Evolutionary conservation across 2,113 vertebrate species (phyloP).

Genomic region (Copsychus sechellarum): DNA sequence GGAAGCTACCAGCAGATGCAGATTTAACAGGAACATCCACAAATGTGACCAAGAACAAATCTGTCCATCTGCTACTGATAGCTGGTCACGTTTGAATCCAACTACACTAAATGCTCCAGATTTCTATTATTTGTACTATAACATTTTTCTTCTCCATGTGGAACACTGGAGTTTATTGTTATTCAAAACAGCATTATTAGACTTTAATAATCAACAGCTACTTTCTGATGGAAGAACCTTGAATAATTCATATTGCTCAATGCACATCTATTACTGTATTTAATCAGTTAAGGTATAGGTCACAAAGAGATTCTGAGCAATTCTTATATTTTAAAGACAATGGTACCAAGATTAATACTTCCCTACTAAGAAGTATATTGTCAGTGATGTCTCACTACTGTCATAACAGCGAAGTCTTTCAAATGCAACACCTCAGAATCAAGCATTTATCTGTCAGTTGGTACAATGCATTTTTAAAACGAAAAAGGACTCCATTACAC

Average conservation of each 20-base stretch:
- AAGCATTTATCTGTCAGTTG: neutral
- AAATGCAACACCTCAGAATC: neutral
- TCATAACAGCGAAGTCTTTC: neutral
- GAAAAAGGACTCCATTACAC: neutral
- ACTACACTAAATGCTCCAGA: neutral
- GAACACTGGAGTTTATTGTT: neutral
- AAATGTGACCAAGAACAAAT: neutral
- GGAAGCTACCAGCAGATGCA: neutral
- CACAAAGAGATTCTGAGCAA: neutral
- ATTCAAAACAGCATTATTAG: neutral
- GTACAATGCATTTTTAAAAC: neutral
- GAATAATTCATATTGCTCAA: neutral
- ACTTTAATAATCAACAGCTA: neutral
- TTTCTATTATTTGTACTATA: neutral
- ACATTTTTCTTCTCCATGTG: neutral
- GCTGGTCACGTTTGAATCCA: neutral
- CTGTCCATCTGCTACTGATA: neutral
- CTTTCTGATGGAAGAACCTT: neutral
- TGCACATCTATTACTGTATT: neutral
- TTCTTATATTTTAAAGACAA: neutral
- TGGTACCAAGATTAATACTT: neutral
- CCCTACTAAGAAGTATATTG: neutral
- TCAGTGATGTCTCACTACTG: neutral
- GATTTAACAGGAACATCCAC: neutral
- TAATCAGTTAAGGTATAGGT: neutral